Evolutionary conservation across 2,797 vertebrate species (phyloP).

Genomic region (Chelon auratus): DNA sequence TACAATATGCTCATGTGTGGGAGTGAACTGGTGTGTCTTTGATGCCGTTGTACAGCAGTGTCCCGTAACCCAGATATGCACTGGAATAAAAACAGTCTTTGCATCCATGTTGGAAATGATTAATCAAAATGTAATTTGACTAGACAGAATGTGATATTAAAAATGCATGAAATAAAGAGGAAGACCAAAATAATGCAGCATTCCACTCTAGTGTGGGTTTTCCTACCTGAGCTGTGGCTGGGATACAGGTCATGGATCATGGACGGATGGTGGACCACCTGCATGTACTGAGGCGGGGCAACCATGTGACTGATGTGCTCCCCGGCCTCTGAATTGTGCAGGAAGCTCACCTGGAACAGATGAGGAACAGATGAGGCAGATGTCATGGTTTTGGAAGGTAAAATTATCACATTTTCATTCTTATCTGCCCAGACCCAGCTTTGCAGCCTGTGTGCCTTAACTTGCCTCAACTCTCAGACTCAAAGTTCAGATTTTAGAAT

Average conservation of each 20-base stretch:
- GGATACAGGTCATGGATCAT: constrained; percentile 78
- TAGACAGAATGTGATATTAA: too few relatives aligned
- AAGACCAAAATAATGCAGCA: not conserved
- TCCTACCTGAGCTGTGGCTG: constrained; percentile 86
- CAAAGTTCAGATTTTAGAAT: not conserved
- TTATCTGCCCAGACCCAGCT: not conserved
- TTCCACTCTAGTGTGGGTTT: not conserved
- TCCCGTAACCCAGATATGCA: too few relatives aligned
- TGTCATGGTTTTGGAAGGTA: not conserved
- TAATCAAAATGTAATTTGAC: too few relatives aligned
- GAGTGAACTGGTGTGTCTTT: too few relatives aligned
- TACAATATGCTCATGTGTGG: too few relatives aligned
- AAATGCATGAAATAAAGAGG: not conserved
- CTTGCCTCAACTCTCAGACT: not conserved
- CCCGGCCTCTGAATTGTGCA: constrained; percentile 86
- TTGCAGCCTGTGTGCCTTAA: not conserved
- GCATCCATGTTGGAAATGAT: too few relatives aligned
- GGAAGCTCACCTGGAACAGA: constrained; percentile 90
- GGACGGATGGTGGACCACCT: constrained; percentile 87
- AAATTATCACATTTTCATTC: not conserved
- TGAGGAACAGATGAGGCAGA: constrained; percentile 20
- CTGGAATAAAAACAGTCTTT: too few relatives aligned
- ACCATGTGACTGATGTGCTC: constrained; percentile 89
- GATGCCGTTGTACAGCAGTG: too few relatives aligned
- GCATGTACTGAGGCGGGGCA: constrained; percentile 90